Evolutionary conservation across 2,113 vertebrate genomes (phyloP).

Genomic region (Etheostoma cragini): DNA sequence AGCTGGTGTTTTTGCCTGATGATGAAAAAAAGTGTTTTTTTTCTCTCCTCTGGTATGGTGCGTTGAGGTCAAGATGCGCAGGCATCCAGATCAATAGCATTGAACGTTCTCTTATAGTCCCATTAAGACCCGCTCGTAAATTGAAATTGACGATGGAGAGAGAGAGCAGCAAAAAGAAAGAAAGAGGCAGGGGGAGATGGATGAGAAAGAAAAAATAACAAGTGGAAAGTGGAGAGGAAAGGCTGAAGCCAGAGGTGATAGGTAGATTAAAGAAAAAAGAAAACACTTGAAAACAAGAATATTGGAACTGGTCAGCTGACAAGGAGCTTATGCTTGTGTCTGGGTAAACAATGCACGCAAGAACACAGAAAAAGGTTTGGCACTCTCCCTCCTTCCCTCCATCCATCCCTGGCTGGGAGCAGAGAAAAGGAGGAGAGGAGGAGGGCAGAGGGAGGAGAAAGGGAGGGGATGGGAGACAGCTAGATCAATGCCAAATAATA

Average conservation of each 20-base stretch:
- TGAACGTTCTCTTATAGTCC: conserved; percentile 78
- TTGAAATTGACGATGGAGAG: conserved; percentile 78
- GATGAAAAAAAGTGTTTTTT: conserved; percentile 73
- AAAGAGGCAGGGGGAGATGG: conserved; percentile 28
- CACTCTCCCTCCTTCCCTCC: conserved; percentile 18
- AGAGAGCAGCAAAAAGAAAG: conserved; percentile 28
- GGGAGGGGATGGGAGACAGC: conserved; percentile 65
- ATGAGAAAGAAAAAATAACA: conserved; percentile 39
- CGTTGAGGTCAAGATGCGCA: conserved; percentile 71
- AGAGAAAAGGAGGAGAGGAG: conserved; percentile 56
- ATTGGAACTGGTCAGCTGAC: conserved; percentile 29
- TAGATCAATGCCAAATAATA: conserved; percentile 81
- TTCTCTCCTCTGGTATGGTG: conserved; percentile 56
- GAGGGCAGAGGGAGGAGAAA: conserved; percentile 70
- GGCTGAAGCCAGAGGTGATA: conserved; percentile 30
- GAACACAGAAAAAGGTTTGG: conserved; percentile 45
- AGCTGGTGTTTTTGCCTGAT: conserved; percentile 63
- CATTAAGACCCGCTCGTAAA: conserved; percentile 80
- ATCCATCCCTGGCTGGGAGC: conserved; percentile 45
- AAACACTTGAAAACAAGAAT: conserved; percentile 36
- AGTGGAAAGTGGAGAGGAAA: conserved; percentile 41
- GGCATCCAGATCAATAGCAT: conserved; percentile 81
- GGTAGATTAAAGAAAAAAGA: conserved; percentile 32
- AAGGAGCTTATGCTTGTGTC: conserved; percentile 21
- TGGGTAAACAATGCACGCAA: conserved; percentile 23